phyloP scores from a whole-genome alignment of 2,113 vertebrate species.

The Upupa epops region DNA sequence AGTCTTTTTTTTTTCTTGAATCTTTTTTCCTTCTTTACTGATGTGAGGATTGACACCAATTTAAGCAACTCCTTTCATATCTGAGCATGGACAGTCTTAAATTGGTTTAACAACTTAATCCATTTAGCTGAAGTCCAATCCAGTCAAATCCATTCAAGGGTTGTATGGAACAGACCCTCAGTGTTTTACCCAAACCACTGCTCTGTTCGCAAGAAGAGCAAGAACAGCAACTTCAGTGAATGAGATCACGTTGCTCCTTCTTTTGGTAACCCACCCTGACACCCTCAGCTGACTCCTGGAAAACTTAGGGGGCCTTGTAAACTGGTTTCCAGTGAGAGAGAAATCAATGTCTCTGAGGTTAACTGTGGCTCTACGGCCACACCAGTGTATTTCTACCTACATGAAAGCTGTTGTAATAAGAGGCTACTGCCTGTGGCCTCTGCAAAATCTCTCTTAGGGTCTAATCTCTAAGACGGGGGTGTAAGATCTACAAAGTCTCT shows the following conservation, averaged over 20 bases:
- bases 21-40: slow-evolving; percentile 20
- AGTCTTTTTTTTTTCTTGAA: slow-evolving; percentile 55
- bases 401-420: background rate
- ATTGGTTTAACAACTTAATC: slow-evolving; percentile 66
- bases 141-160: slow-evolving; percentile 51
- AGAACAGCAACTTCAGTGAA: background rate
- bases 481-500: background rate
- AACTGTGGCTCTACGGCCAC: background rate
- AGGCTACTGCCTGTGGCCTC: background rate
- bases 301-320: background rate
- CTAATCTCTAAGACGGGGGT: no score
- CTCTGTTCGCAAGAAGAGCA: background rate
- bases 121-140: slow-evolving; percentile 50
- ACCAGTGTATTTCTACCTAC: background rate
- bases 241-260: background rate
- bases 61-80: slow-evolving; percentile 51
- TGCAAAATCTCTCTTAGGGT: background rate
- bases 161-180: slow-evolving; percentile 44
- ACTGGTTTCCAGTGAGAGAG: background rate
- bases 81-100: slow-evolving; percentile 31
- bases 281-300: background rate
- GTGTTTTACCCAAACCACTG: slow-evolving; percentile 35
- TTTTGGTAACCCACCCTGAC: background rate
- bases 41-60: slow-evolving; percentile 60
- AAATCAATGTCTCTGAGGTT: background rate